Evolutionary conservation across 1,140 invertebrate genomes (phyloP).

Genomic region (Capitella teleta): DNA sequence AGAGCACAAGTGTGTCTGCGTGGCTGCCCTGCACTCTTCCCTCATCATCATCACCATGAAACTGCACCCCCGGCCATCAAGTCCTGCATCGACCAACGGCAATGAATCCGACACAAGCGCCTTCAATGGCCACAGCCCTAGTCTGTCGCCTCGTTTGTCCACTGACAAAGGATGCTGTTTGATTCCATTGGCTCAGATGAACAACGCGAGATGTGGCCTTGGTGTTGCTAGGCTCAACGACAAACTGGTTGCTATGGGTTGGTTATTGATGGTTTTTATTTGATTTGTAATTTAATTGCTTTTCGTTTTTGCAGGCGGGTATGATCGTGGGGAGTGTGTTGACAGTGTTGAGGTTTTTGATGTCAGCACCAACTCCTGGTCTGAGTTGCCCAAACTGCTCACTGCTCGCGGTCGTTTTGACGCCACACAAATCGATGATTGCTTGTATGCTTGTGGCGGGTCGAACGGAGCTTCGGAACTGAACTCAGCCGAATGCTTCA

Average conservation of each 20-base stretch:
- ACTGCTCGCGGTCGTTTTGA: constrained; percentile 63
- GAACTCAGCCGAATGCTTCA: constrained; percentile 55
- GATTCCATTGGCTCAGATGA: constrained; percentile 55
- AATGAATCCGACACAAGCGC: too few species aligned
- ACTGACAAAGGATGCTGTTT: constrained; percentile 39
- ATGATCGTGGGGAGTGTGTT: constrained; percentile 72
- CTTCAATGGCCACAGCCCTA: constrained; percentile 10
- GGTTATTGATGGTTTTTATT: constrained; percentile 9
- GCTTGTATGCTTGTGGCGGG: constrained; percentile 66
- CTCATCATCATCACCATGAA: constrained; percentile 54
- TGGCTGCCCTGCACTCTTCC: constrained; percentile 53
- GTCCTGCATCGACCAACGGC: too few species aligned
- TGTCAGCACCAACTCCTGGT: constrained; percentile 58
- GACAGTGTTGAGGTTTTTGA: constrained; percentile 63
- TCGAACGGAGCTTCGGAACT: constrained; percentile 63
- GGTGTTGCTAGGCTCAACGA: constrained; percentile 59
- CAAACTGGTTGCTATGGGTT: constrained; percentile 61
- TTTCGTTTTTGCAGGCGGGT: constrained; percentile 53
- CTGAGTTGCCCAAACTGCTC: constrained; percentile 54
- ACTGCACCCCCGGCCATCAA: constrained; percentile 35
- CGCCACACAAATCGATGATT: constrained; percentile 44
- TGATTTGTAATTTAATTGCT: background rate
- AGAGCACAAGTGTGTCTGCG: constrained; percentile 56
- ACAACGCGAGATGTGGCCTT: constrained; percentile 57
- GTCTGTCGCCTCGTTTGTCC: constrained; percentile 8